These are phyloP conservation scores for Hydra vulgaris DNA, from an alignment of 30 jellyfish, hydroid and myxozoan species.

Conservation along the genomic window DNA sequence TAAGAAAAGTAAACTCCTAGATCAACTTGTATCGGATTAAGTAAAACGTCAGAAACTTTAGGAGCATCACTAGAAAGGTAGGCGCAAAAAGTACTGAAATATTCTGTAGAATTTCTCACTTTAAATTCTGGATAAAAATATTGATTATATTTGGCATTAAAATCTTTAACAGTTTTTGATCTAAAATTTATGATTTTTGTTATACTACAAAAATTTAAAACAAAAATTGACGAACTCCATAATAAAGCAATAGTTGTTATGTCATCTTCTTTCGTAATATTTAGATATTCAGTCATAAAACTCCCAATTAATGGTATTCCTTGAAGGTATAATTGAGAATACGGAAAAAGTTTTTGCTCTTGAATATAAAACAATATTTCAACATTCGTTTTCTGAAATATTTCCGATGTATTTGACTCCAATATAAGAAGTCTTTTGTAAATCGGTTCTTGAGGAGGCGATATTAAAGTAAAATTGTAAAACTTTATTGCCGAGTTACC, in stretches of 20 bases:
- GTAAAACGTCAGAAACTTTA: neutral
- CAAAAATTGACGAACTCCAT: slow-evolving; percentile 41
- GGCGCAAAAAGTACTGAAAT: slow-evolving; percentile 25
- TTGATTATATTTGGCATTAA: slow-evolving; percentile 18
- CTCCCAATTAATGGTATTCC: slow-evolving; percentile 4
- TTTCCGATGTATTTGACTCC: neutral
- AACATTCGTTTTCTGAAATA: slow-evolving; percentile 28
- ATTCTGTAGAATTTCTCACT: slow-evolving; percentile 11
- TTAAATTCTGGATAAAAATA: slow-evolving; percentile 39
- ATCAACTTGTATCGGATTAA: slow-evolving; percentile 7
- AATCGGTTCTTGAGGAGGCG: slow-evolving; percentile 18
- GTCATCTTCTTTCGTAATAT: slow-evolving; percentile 21
- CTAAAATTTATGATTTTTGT: slow-evolving; percentile 39
- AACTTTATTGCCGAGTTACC: slow-evolving; percentile 24
- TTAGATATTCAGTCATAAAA: slow-evolving; percentile 9
- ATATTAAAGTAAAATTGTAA: neutral
- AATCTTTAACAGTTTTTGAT: slow-evolving; percentile 28
- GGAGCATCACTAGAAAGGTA: slow-evolving; percentile 52
- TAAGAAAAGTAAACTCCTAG: slow-evolving; percentile 42
- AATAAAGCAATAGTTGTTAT: slow-evolving; percentile 24
- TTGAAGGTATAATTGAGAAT: slow-evolving; percentile 9
- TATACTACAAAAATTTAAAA: slow-evolving; percentile 30
- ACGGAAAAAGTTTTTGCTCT: slow-evolving; percentile 4
- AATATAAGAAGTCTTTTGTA: neutral
- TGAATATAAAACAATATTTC: slow-evolving; percentile 42